Conservation (phyloP, 2,888 invertebrate genomes). For the Calliscelio sp. region DNA sequence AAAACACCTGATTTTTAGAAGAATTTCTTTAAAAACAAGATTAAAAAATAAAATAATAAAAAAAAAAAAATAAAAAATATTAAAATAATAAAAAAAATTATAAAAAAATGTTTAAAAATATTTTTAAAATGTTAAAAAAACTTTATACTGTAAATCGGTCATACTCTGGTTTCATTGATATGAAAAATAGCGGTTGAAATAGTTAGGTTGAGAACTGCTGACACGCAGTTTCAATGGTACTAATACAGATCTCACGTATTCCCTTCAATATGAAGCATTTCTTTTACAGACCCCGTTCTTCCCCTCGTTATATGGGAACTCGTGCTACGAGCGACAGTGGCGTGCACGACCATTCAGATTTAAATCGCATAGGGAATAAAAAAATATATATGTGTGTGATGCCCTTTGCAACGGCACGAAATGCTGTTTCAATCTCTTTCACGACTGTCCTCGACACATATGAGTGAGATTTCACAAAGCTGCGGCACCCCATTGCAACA, state of each 20-base stretch:
- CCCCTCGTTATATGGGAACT: conserved; percentile 80
- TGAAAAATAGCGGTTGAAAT: conserved; percentile 35
- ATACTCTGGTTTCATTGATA: conserved; percentile 40
- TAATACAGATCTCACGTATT: conserved; percentile 86
- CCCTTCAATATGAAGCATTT: conserved; percentile 85
- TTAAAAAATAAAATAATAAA: no score
- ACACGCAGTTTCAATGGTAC: conserved; percentile 79
- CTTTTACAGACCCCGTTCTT: conserved; percentile 77
- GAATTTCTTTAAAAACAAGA: no score
- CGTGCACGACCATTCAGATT: conserved; percentile 84
- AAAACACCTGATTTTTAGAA: no score
- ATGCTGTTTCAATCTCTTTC: conserved; percentile 82
- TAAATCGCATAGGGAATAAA: conserved; percentile 82
- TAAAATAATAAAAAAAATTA: no score
- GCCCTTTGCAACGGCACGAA: conserved; percentile 83
- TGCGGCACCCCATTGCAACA: conserved; percentile 63
- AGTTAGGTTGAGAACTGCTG: conserved; percentile 78
- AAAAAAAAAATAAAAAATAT: no score
- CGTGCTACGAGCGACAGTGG: conserved; percentile 81
- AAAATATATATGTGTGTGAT: conserved; percentile 60
- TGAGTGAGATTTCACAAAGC: conserved; percentile 66
- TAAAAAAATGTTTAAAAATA: no score
- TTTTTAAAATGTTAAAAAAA: no score
- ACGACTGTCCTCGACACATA: conserved; percentile 72
- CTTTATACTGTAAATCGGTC: conserved; percentile 45